Percentiles rank a stretch among this genome's conserved stretches.
Evolutionary conservation across 1,140 invertebrate genomes (phyloP).

Genomic region (Drosophila kohkoa): DNA sequence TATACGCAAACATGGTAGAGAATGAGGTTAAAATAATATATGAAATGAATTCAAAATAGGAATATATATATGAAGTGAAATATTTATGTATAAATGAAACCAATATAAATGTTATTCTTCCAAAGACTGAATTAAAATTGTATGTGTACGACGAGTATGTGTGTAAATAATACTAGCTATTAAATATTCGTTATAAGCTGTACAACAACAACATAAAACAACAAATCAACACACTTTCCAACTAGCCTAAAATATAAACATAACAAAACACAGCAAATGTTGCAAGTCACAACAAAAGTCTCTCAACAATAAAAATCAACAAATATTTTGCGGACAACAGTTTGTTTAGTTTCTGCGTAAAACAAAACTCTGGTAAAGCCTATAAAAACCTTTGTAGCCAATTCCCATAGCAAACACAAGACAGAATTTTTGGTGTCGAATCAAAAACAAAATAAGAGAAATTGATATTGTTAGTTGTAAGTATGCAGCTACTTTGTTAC

Average conservation of each 20-base stretch:
- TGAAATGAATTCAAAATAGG: constrained; percentile 25
- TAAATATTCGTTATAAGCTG: constrained; percentile 41
- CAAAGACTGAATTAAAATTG: constrained; percentile 81
- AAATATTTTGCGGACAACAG: constrained; percentile 7
- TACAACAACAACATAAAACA: constrained; percentile 31
- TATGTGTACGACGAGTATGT: constrained; percentile 61
- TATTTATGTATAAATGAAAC: constrained; percentile 51
- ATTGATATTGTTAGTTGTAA: constrained; percentile 70
- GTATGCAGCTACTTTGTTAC: constrained; percentile 76
- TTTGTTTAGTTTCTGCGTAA: constrained; percentile 7
- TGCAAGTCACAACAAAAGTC: not conserved
- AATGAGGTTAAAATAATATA: constrained; percentile 11
- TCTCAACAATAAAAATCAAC: constrained; percentile 12
- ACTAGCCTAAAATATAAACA: constrained; percentile 25
- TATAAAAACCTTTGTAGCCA: constrained; percentile 28
- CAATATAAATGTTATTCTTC: constrained; percentile 81
- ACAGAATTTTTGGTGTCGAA: constrained; percentile 22
- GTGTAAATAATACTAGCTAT: constrained; percentile 70
- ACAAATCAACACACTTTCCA: constrained; percentile 5
- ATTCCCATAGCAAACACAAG: constrained; percentile 24
- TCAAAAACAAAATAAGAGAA: constrained; percentile 14
- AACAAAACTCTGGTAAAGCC: constrained; percentile 1
- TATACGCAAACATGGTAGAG: constrained; percentile 2
- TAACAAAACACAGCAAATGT: not conserved
- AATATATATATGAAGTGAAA: constrained; percentile 13